Conservation (phyloP, 2,888 invertebrate genomes). For the Aplocera efformata region DNA sequence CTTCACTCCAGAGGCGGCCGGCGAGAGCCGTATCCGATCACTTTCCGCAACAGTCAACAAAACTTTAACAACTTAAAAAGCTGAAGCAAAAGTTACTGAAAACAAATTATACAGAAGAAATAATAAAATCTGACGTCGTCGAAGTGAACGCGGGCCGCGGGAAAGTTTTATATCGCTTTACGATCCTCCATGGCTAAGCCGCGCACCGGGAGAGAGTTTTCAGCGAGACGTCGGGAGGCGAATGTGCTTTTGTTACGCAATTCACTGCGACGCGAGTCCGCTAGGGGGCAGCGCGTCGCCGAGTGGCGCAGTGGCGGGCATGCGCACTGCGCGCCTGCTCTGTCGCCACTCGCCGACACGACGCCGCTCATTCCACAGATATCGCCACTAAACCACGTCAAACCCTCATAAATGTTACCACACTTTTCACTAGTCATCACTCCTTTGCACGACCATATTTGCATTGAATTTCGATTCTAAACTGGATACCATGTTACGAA, state of each 20-base stretch:
- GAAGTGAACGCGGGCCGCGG: slow-evolving; percentile 53
- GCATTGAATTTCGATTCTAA: too few species aligned
- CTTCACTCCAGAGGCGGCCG: slow-evolving; percentile 57
- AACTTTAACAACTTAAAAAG: slow-evolving; percentile 58
- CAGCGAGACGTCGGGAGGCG: slow-evolving; percentile 66
- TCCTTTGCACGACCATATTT: slow-evolving; percentile 14
- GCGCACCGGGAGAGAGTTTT: slow-evolving; percentile 70
- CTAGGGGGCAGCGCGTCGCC: slow-evolving; percentile 74
- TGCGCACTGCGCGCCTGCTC: slow-evolving; percentile 57
- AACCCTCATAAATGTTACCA: slow-evolving; percentile 47
- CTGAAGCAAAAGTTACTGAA: slow-evolving; percentile 32
- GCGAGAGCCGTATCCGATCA: slow-evolving; percentile 59
- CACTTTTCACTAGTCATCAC: slow-evolving; percentile 38
- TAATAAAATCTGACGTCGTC: slow-evolving; percentile 31
- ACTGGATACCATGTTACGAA: not conserved
- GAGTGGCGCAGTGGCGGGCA: slow-evolving; percentile 79
- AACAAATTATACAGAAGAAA: slow-evolving; percentile 28
- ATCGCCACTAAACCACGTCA: slow-evolving; percentile 15
- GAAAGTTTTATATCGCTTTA: slow-evolving; percentile 70
- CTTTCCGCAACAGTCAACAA: slow-evolving; percentile 58
- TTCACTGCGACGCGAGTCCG: slow-evolving; percentile 71
- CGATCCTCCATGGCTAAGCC: slow-evolving; percentile 62
- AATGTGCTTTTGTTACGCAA: slow-evolving; percentile 79
- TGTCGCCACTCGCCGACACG: slow-evolving; percentile 21
- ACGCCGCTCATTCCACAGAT: slow-evolving; percentile 16